These are phyloP conservation scores for Lithophane socia DNA, from an alignment of 2,888 invertebrate species.

Conservation along the genomic window DNA sequence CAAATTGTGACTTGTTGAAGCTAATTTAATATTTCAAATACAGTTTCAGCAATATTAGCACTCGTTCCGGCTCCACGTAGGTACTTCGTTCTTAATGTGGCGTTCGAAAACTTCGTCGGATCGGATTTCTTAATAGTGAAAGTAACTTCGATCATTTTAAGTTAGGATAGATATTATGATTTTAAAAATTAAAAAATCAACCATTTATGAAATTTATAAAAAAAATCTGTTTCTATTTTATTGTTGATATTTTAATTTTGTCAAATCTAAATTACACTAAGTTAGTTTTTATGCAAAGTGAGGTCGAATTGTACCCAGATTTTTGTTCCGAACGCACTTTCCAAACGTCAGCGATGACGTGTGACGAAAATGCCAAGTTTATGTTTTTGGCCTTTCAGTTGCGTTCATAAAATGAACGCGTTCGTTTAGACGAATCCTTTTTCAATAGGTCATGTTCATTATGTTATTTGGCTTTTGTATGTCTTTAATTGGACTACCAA, in stretches of 20 bases:
- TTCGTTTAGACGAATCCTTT: conserved; percentile 50
- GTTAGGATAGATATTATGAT: accelerated
- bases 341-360: conserved; percentile 85
- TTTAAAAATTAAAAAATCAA: not conserved
- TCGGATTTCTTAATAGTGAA: not conserved
- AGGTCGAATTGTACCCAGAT: accelerated
- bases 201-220: accelerated
- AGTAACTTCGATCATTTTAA: not conserved
- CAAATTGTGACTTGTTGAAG: conserved; percentile 70
- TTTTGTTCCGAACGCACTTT: conserved; percentile 71
- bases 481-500: not conserved
- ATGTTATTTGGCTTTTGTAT: not conserved
- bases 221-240: too few species aligned
- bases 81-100: conserved; percentile 43
- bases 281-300: not conserved
- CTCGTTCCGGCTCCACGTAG: conserved; percentile 57
- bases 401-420: conserved; percentile 72
- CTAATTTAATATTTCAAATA: conserved; percentile 68
- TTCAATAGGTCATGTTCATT: not conserved
- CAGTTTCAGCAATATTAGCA: not conserved
- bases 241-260: not conserved
- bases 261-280: not conserved
- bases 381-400: conserved; percentile 65
- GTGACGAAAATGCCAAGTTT: conserved; percentile 66
- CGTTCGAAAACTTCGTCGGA: conserved; percentile 49